phyloP scores from a whole-genome alignment of 37 sponge, comb jelly and placozoan species.

The Bolinopsis microptera region DNA sequence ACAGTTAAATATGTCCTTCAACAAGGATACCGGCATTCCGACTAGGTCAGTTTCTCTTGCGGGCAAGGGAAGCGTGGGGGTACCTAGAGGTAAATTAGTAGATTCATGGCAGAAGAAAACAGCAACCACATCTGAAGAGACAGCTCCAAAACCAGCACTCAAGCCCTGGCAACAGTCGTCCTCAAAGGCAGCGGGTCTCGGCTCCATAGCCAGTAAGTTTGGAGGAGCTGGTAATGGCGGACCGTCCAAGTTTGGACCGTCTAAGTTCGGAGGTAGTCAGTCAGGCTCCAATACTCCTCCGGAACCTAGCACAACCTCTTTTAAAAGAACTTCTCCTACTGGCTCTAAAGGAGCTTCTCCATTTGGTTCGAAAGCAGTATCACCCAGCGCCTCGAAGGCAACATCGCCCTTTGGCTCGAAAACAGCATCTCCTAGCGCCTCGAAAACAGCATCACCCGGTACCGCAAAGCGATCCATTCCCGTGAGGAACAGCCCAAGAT shows the following conservation, averaged over 20 bases:
- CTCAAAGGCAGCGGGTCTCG: neutral
- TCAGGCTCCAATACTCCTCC: neutral
- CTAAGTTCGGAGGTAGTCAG: neutral
- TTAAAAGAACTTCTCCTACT: neutral
- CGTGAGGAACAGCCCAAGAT: neutral
- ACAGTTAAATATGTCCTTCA: neutral
- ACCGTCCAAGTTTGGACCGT: neutral
- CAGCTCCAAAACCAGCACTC: neutral
- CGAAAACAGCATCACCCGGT: neutral
- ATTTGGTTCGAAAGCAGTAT: neutral
- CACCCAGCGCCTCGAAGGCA: neutral
- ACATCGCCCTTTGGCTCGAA: neutral
- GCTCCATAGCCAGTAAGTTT: slow-evolving; percentile 6
- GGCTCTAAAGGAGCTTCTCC: neutral
- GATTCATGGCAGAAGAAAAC: slow-evolving; percentile 56
- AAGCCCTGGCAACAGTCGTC: slow-evolving; percentile 36
- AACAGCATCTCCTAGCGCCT: neutral
- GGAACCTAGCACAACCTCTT: neutral
- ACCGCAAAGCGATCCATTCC: neutral
- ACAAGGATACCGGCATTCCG: neutral
- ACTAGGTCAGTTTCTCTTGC: slow-evolving; percentile 4
- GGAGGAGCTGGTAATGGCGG: neutral
- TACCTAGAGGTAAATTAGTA: neutral
- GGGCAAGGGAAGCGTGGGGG: slow-evolving; percentile 25
- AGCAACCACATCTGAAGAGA: neutral